Evolutionary conservation across 2,113 vertebrate species (phyloP).

Genomic region (Peromyscus leucopus): DNA sequence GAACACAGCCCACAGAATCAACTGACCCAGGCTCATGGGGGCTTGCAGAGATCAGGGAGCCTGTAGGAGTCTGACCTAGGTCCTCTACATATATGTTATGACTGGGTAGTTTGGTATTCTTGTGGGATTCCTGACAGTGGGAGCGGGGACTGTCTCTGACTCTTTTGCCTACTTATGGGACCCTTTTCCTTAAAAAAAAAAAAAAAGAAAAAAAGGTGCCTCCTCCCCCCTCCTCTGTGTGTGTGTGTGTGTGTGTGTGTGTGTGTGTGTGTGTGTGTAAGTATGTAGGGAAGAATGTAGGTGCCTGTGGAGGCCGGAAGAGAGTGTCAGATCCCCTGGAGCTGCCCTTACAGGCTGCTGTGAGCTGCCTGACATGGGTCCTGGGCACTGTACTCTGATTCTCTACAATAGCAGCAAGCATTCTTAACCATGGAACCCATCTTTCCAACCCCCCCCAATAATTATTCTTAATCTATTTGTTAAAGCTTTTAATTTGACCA

Average conservation of each 20-base stretch:
- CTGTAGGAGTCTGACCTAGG: neutral
- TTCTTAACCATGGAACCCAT: neutral
- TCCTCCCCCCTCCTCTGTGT: too few relatives aligned
- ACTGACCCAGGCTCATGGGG: neutral
- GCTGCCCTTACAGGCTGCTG: neutral
- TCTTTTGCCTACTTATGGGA: neutral
- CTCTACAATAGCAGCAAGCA: neutral
- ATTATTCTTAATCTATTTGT: conserved; percentile 27
- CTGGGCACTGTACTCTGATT: neutral
- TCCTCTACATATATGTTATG: neutral
- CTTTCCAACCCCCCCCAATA: neutral
- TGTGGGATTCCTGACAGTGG: neutral
- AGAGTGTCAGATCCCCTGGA: neutral
- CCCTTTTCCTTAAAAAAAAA: neutral
- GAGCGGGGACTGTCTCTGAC: neutral
- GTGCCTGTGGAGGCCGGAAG: neutral
- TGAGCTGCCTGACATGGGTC: neutral
- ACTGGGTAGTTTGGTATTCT: neutral
- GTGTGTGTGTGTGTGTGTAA: neutral
- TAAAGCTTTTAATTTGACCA: conserved; percentile 28
- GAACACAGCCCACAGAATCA: neutral
- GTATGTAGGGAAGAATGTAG: neutral
- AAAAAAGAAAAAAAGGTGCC: neutral
- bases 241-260: neutral
- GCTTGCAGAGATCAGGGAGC: neutral